Conservation (phyloP, 2,888 invertebrate species). For the Apodemia zela region DNA sequence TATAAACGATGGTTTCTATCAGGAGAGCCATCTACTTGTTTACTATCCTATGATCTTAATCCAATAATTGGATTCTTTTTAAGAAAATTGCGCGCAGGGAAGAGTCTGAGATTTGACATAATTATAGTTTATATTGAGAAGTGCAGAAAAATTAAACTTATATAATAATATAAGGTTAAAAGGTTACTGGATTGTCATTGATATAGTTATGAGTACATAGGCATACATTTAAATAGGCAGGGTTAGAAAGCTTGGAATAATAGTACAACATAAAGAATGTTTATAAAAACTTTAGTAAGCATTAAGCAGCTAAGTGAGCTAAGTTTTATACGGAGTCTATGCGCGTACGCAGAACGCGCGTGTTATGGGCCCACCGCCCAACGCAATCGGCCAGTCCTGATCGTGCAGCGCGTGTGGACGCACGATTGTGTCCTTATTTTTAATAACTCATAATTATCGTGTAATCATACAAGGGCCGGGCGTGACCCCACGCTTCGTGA, state of each 20-base stretch:
- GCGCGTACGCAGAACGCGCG: conserved; percentile 34
- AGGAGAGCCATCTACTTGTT: no score
- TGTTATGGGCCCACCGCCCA: conserved; percentile 25
- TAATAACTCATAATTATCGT: conserved; percentile 19
- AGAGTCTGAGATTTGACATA: no score
- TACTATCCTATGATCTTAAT: no score
- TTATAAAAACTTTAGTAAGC: conserved; percentile 20
- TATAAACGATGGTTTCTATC: no score
- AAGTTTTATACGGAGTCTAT: conserved; percentile 24
- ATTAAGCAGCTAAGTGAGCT: background rate
- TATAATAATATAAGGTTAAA: no score
- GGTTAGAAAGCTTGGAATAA: background rate
- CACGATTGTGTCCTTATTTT: conserved; percentile 36
- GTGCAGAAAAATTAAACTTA: no score
- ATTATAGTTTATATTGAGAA: no score
- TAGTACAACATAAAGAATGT: conserved; percentile 5
- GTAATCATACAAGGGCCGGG: conserved; percentile 48
- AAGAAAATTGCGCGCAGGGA: no score
- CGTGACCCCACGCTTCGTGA: conserved; percentile 53
- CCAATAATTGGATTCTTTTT: no score
- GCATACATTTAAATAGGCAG: no score
- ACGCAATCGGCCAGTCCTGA: conserved; percentile 42
- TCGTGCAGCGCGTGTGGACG: conserved; percentile 46
- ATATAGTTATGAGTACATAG: no score
- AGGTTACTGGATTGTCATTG: no score